Base-by-base conservation (phyloP, 2,113 vertebrate species). In the Chiloscyllium plagiosum region DNA sequence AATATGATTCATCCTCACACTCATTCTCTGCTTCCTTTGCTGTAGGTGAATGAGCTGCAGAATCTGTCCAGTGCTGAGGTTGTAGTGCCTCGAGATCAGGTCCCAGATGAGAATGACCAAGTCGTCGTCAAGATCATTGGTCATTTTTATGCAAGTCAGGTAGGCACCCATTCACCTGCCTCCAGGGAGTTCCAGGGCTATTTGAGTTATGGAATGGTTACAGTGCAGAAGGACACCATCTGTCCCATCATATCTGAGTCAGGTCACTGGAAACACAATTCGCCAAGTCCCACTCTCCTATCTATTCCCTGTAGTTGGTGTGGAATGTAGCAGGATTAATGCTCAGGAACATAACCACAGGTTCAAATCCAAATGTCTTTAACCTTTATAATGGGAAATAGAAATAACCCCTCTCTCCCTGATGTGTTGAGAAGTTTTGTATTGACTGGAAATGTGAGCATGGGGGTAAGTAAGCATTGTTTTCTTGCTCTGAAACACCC, bases 91-190 rank as follows among this genome's bases (percentile, higher is more conserved):
- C 97, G 99, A 96, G 99, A 99, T 65, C 99, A 99, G 97, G 99
- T 98, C 0, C 99, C 99, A 0, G 99, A 99, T 26, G 98, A 99
- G 97, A 98, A 99, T 0, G 98, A 99, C 96, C 99, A 99, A 97
- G 99, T 99, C 97, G 98, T 99, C 0, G 99, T 99, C 95, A 99
- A 99, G 97, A 99, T 99, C 97, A 99, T 98, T 0, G 99, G 99
- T 96, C 99, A 99, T 97, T 99, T 99, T 98, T 99, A 99, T 2
- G 99, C 99, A 97, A 99, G 99, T 97, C 99, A 99, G 99, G 99
- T 99, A 97, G 2, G 66, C 12, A 22, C 72, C 15, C 37, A 22
- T 26, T 50, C 80, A 65, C 26, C 8, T 3, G 6, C 47, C n/a
- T 65, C 52, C 2, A n/a, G 56, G 66, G 15, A 66, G 3, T 33